Conservation (phyloP, 2,888 invertebrate genomes). For the Calephelis perditalis region DNA sequence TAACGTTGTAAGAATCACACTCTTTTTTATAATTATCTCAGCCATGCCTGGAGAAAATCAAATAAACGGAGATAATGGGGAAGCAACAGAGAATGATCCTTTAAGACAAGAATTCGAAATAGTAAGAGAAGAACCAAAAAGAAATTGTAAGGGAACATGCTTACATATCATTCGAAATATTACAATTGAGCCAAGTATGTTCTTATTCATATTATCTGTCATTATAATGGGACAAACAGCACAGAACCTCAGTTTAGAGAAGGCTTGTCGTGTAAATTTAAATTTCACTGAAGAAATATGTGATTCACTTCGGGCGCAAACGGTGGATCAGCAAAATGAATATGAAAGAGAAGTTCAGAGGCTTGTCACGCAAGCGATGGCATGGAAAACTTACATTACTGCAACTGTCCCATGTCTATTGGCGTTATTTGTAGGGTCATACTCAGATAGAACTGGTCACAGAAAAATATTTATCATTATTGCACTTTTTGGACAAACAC, state of each 20-base stretch:
- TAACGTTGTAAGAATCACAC: too few species aligned
- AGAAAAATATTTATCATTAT: slow-evolving; percentile 86
- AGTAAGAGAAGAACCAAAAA: slow-evolving; percentile 22
- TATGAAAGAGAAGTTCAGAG: slow-evolving; percentile 81
- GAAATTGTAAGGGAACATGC: slow-evolving; percentile 37
- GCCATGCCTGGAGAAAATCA: too few species aligned
- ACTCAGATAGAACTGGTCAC: slow-evolving; percentile 81
- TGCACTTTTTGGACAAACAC: slow-evolving; percentile 84
- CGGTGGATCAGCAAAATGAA: slow-evolving; percentile 71
- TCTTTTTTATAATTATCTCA: too few species aligned
- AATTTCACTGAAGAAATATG: slow-evolving; percentile 84
- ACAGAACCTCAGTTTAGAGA: slow-evolving; percentile 89
- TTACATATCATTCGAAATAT: slow-evolving; percentile 38
- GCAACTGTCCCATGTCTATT: slow-evolving; percentile 86
- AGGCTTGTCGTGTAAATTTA: slow-evolving; percentile 90
- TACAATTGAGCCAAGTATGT: slow-evolving; percentile 55
- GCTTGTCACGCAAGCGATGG: slow-evolving; percentile 83
- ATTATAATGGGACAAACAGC: slow-evolving; percentile 82
- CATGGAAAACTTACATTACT: slow-evolving; percentile 89
- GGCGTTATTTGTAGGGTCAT: slow-evolving; percentile 88
- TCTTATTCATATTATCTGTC: slow-evolving; percentile 42
- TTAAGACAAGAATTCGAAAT: slow-evolving; percentile 31
- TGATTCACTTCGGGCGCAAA: slow-evolving; percentile 82
- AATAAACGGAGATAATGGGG: too few species aligned
- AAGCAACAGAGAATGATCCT: slow-evolving; percentile 36